phyloP scores from a whole-genome alignment of 1,140 invertebrate species.

The Eupristina koningsbergeri region DNA sequence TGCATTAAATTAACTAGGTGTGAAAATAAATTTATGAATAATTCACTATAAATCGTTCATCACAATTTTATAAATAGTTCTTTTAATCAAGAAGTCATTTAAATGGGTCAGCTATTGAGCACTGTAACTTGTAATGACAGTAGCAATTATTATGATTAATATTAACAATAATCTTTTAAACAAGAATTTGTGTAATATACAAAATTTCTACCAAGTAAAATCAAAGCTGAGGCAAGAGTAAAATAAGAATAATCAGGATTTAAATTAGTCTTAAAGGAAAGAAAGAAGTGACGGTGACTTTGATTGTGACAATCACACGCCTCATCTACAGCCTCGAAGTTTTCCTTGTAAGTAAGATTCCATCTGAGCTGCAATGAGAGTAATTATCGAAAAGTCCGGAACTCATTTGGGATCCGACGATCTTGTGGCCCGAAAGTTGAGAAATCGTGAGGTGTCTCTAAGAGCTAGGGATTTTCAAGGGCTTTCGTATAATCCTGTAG shows the following conservation, averaged over 20 bases:
- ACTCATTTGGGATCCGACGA: constrained; percentile 30
- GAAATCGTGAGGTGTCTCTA: constrained; percentile 1
- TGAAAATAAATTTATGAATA: too few species aligned
- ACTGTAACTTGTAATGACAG: too few species aligned
- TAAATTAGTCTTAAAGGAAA: background rate
- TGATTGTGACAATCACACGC: background rate
- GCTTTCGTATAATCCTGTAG: constrained; percentile 55
- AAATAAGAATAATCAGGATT: background rate
- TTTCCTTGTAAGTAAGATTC: background rate
- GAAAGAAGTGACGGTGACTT: background rate
- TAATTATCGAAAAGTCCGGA: constrained; percentile 51
- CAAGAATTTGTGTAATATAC: too few species aligned
- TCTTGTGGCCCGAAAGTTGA: constrained; percentile 4
- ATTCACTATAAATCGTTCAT: too few species aligned
- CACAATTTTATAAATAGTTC: too few species aligned
- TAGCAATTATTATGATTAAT: too few species aligned
- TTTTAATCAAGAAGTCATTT: too few species aligned
- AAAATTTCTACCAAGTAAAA: background rate
- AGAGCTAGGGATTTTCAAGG: constrained; percentile 55
- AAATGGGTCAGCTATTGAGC: too few species aligned
- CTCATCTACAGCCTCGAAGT: background rate
- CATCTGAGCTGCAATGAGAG: background rate
- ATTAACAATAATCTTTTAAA: too few species aligned
- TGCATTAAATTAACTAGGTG: too few species aligned
- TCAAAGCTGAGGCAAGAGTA: background rate